Conservation (phyloP, 2,797 vertebrate species). For the Arnoldichthys spilopterus region DNA sequence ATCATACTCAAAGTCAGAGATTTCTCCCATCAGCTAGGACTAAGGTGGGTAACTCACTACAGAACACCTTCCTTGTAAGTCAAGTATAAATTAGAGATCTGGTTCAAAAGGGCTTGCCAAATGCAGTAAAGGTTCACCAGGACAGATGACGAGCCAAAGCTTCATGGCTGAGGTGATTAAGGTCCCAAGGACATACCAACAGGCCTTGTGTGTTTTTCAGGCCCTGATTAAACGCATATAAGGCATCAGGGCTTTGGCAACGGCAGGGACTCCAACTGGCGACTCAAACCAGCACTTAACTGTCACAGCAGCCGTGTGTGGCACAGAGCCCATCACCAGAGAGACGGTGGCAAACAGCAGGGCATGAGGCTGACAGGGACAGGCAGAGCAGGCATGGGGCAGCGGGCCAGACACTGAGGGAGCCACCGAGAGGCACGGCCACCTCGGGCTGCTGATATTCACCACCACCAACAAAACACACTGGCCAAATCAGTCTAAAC, state of each 20-base stretch:
- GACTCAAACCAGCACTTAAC: constrained; percentile 57
- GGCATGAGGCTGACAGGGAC: constrained; percentile 54
- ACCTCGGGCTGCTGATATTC: constrained; percentile 31
- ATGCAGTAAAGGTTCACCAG: constrained; percentile 14
- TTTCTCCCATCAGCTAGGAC: too few relatives aligned
- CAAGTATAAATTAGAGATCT: not conserved
- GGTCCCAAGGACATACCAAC: constrained; percentile 50
- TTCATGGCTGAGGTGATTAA: constrained; percentile 34
- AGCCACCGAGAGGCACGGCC: constrained; percentile 49
- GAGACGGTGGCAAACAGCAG: constrained; percentile 61
- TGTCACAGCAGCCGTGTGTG: constrained; percentile 55
- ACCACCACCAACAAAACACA: constrained; percentile 22
- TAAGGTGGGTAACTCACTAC: not conserved
- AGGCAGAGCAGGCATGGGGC: constrained; percentile 56
- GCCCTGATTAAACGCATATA: constrained; percentile 56
- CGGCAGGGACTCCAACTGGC: constrained; percentile 58
- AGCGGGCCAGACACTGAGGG: constrained; percentile 49
- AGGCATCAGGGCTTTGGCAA: constrained; percentile 47
- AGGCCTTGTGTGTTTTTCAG: constrained; percentile 47
- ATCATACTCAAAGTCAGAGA: too few relatives aligned
- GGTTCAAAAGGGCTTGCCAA: constrained; percentile 1
- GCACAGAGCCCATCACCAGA: constrained; percentile 61
- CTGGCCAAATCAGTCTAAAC: constrained; percentile 43
- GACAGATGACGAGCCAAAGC: constrained; percentile 12
- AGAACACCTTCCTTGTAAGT: not conserved